A percentile compares a stretch with the other conserved stretches of the same genome.
Evolutionary conservation across 2,888 invertebrate genomes (phyloP).

Genomic region (Drosophila kambysellisi): DNA sequence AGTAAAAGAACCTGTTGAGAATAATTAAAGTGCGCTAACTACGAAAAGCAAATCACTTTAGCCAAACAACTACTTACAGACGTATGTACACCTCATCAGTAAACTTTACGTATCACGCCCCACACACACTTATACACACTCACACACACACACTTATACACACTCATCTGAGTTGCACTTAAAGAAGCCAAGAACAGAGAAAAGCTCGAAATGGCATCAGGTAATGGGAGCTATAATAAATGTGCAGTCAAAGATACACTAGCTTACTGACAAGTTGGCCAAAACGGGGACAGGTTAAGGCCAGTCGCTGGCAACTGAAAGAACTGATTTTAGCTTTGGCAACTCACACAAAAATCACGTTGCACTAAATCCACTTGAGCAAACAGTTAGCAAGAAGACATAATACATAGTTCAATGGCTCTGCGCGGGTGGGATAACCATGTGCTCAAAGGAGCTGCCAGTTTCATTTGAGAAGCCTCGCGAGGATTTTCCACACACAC

Average conservation of each 20-base stretch:
- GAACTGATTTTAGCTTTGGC: constrained; percentile 75
- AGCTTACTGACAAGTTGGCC: constrained; percentile 47
- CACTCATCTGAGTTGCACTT: constrained; percentile 48
- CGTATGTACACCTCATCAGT: background rate
- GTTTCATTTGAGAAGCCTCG: constrained; percentile 52
- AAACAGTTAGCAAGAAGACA: constrained; percentile 28
- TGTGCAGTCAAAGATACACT: constrained; percentile 76
- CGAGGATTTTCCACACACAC: constrained; percentile 45
- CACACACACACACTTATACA: background rate
- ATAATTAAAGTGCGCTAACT: background rate
- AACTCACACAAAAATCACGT: constrained; percentile 71
- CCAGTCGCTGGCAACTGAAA: constrained; percentile 39
- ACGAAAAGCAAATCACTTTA: background rate
- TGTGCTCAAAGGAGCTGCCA: constrained; percentile 70
- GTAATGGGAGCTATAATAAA: constrained; percentile 69
- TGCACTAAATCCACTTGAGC: constrained; percentile 69
- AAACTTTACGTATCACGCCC: constrained; percentile 45
- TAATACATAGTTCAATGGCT: constrained; percentile 10
- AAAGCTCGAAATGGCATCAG: constrained; percentile 74
- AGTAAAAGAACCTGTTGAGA: background rate
- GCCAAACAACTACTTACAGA: background rate
- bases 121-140: background rate
- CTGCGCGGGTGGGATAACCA: constrained; percentile 6
- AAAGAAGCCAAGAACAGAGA: constrained; percentile 32
- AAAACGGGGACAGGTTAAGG: constrained; percentile 38